Evolutionary conservation across 1,140 invertebrate species (phyloP).

Genomic region (Heterodera carotae): DNA sequence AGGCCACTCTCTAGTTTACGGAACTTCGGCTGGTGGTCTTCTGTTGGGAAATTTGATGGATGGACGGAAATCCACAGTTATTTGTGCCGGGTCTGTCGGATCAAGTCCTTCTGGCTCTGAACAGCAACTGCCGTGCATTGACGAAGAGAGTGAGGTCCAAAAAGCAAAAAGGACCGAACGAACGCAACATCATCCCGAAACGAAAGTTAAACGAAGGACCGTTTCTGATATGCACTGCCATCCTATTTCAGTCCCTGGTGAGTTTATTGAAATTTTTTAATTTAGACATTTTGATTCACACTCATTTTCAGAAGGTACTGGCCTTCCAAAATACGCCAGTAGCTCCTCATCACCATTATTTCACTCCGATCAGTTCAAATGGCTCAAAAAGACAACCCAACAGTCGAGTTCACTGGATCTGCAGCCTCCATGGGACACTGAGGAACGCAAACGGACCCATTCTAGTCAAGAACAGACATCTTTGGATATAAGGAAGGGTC

Average conservation of each 20-base stretch:
- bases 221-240: constrained; percentile 53
- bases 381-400: background rate
- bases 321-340: background rate
- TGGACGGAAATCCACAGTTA: constrained; percentile 1
- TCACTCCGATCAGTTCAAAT: constrained; percentile 5
- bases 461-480: constrained; percentile 43
- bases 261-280: background rate
- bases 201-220: constrained; percentile 37
- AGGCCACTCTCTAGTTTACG: constrained; percentile 22
- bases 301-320: background rate
- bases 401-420: constrained; percentile 30
- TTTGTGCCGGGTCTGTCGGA: constrained; percentile 31
- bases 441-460: constrained; percentile 28
- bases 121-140: constrained; percentile 41
- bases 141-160: constrained; percentile 38
- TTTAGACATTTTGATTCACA: background rate
- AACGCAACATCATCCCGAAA: background rate
- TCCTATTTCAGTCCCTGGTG: constrained; percentile 32
- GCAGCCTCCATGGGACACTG: background rate
- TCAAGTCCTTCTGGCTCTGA: constrained; percentile 32
- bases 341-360: constrained; percentile 9
- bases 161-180: background rate
- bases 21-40: constrained; percentile 30
- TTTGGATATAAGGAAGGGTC: constrained; percentile 10
- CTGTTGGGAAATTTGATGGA: constrained; percentile 32